phyloP scores from a whole-genome alignment of 2,113 vertebrate species.

The Heliornis fulica region DNA sequence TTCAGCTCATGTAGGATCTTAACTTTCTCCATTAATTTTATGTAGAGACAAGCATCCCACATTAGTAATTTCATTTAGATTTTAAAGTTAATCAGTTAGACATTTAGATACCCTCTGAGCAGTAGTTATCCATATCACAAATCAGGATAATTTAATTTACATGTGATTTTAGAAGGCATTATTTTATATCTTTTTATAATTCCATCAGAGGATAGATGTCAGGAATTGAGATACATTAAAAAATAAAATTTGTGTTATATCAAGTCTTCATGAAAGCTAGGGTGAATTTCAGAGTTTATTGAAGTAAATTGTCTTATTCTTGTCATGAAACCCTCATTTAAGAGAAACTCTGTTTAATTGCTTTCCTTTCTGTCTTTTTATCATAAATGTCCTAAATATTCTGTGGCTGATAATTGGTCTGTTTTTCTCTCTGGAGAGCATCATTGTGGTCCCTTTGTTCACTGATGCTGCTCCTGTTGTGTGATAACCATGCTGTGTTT shows the following conservation, averaged over 20 bases:
- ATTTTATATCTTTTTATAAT: background rate
- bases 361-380: background rate
- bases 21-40: background rate
- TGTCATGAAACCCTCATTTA: accelerated
- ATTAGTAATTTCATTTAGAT: background rate
- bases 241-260: background rate
- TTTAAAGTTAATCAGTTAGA: background rate
- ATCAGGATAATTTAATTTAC: background rate
- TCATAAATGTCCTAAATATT: background rate
- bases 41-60: background rate
- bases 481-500: background rate
- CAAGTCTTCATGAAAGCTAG: background rate
- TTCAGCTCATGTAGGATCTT: background rate
- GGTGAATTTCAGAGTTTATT: background rate
- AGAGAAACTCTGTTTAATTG: background rate
- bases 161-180: background rate
- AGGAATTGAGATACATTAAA: background rate
- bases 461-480: background rate
- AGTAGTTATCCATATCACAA: background rate
- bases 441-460: background rate
- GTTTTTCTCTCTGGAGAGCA: background rate
- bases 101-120: background rate
- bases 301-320: background rate
- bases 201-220: background rate
- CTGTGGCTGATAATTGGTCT: background rate